Base-by-base conservation (phyloP, 2,113 vertebrate genomes). In the Deroptyus accipitrinus region DNA sequence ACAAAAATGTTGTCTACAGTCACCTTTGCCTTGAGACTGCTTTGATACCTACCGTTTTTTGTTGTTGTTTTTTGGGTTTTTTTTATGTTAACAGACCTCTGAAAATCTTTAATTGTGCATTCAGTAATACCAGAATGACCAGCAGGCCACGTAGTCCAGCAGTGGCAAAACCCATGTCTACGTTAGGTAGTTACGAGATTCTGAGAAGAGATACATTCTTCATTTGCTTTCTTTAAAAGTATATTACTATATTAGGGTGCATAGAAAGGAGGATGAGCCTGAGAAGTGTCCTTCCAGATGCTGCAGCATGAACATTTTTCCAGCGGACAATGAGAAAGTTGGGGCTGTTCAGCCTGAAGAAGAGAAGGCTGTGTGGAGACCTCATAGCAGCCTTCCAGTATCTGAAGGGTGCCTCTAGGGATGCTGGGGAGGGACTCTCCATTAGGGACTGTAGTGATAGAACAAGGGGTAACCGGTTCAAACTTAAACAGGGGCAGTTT, bases 91-190 rank as follows among this genome's bases (percentile, higher is more conserved):
- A 28, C 25, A 84, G 54, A 52, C 13, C n/a, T 92, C 44, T 83
- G 70, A 90, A 90, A 35, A 88, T 12, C 20, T 88, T 4, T 63
- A 75, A n/a, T 68, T 94, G 8, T 78, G 7, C 30, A 23, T 59
- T 81, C 11, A 64, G 23, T 68, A 82, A 10, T 14, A 54, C 13
- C 17, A 77, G 63, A 74, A 77, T 66, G 48, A 61, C 19, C 81
- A 55, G 15, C 7, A 55, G 37, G 54, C 31, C 52, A 72, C 28
- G 13, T 30, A 42, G 49, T 49, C 30, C 61, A 57, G 14, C 22
- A 57, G 41, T 0, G 0, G 51, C 41, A 75, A 48, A 78, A 83
- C 46, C 3, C 1, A 0, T 19, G 9, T 42, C 57, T 83, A 39
- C 14, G 0, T 59, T 10, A 52, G 8, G 3, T 33, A 35, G 22